These are phyloP conservation scores for Andrena haemorrhoa DNA, from an alignment of 2,888 invertebrate genomes.

Conservation along the genomic window DNA sequence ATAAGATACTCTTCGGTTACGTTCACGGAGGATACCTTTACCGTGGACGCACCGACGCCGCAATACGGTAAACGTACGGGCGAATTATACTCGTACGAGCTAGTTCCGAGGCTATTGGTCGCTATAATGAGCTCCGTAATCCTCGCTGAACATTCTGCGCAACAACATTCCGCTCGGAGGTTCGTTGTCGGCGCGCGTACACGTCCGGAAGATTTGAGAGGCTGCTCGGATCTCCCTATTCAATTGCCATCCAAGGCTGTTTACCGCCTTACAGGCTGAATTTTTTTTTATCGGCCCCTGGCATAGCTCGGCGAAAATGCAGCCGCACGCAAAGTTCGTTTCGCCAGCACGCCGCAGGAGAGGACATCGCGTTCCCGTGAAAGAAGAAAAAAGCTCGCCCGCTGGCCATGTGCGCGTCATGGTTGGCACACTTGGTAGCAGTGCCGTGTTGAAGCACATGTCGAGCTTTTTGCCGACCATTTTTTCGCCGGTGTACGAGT, in stretches of 20 bases:
- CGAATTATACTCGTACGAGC: background rate
- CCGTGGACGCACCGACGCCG: conserved; percentile 48
- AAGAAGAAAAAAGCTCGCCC: conserved; percentile 54
- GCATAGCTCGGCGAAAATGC: conserved; percentile 58
- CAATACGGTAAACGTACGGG: conserved; percentile 29
- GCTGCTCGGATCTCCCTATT: background rate
- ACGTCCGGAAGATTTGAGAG: background rate
- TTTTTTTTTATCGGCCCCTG: conserved; percentile 49
- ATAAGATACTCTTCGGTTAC: conserved; percentile 70
- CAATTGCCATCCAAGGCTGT: conserved; percentile 31
- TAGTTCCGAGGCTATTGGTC: background rate
- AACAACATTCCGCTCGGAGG: no score
- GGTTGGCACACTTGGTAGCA: conserved; percentile 69
- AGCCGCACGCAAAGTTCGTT: conserved; percentile 69
- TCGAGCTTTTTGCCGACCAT: conserved; percentile 62
- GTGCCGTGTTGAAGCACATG: conserved; percentile 69
- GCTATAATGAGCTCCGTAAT: background rate
- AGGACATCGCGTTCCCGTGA: conserved; percentile 53
- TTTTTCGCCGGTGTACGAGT: conserved; percentile 60
- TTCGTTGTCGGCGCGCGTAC: background rate
- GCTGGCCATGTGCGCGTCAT: conserved; percentile 69
- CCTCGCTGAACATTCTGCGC: background rate
- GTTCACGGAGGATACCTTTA: conserved; percentile 54
- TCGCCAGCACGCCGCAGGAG: conserved; percentile 70
- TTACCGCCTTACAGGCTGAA: conserved; percentile 21